Conservation (phyloP, 2,113 vertebrate species). For the Ceratotherium simum region DNA sequence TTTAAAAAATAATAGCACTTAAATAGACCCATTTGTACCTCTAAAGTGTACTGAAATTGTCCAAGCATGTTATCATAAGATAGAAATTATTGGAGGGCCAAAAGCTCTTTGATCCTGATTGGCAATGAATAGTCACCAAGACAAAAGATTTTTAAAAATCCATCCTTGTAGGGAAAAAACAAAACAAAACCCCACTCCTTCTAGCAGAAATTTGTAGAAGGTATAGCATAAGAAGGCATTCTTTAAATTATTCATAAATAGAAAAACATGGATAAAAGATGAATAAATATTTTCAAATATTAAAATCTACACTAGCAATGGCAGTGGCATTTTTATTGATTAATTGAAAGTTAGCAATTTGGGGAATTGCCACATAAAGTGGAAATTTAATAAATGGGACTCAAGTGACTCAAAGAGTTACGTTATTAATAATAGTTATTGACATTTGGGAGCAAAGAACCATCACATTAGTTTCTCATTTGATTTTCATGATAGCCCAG, state of each 20-base stretch:
- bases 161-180: background rate
- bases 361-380: background rate
- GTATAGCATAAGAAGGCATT: background rate
- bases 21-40: constrained; percentile 59
- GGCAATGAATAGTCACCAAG: constrained; percentile 39
- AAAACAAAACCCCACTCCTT: background rate
- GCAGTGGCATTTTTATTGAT: background rate
- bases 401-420: background rate
- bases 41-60: constrained; percentile 53
- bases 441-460: background rate
- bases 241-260: background rate
- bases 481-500: background rate
- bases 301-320: background rate
- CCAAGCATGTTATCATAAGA: constrained; percentile 56
- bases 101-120: constrained; percentile 50
- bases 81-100: constrained; percentile 20
- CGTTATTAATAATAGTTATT: background rate
- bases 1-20: constrained; percentile 65
- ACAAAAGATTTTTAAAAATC: constrained; percentile 12
- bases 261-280: constrained; percentile 13
- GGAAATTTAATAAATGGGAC: constrained; percentile 8
- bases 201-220: background rate
- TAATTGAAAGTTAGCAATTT: background rate
- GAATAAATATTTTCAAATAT: constrained; percentile 51
- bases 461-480: background rate